Conservation (phyloP, 2,113 vertebrate genomes). For the Neodontobutis hainanensis region DNA sequence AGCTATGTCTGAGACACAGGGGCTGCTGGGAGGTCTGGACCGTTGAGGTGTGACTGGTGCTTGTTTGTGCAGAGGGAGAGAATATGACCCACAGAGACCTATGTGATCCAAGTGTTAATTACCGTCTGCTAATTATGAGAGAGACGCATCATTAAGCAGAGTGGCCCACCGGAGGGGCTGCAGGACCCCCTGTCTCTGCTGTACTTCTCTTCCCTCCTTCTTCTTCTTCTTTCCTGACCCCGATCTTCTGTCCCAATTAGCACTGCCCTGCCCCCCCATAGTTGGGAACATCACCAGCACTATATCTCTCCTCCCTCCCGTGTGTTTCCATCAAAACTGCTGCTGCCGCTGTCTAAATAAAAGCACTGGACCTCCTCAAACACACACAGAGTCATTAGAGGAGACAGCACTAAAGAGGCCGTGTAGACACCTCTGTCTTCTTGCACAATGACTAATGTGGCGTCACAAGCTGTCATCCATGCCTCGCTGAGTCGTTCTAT, state of each 20-base stretch:
- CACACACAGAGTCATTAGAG: slow-evolving; percentile 50
- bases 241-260: slow-evolving; percentile 80
- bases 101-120: slow-evolving; percentile 74
- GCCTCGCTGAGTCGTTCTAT: slow-evolving; percentile 56
- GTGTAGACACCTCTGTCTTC: slow-evolving; percentile 65
- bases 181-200: slow-evolving; percentile 62
- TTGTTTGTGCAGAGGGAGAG: slow-evolving; percentile 40
- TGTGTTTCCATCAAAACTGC: slow-evolving; percentile 63
- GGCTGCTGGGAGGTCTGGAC: slow-evolving; percentile 28
- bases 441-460: slow-evolving; percentile 68
- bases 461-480: slow-evolving; percentile 73
- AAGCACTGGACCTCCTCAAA: slow-evolving; percentile 42
- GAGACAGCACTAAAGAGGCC: slow-evolving; percentile 70
- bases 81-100: slow-evolving; percentile 63
- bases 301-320: slow-evolving; percentile 3
- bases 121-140: slow-evolving; percentile 77
- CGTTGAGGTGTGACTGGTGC: slow-evolving; percentile 21
- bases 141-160: slow-evolving; percentile 76
- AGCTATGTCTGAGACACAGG: slow-evolving; percentile 32
- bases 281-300: neutral
- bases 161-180: slow-evolving; percentile 61
- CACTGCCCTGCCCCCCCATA: slow-evolving; percentile 48
- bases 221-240: slow-evolving; percentile 66
- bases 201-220: slow-evolving; percentile 46
- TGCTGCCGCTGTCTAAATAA: slow-evolving; percentile 63